Evolutionary conservation across 1,140 invertebrate species (phyloP).

Genomic region (Zaprionus gabonicus): DNA sequence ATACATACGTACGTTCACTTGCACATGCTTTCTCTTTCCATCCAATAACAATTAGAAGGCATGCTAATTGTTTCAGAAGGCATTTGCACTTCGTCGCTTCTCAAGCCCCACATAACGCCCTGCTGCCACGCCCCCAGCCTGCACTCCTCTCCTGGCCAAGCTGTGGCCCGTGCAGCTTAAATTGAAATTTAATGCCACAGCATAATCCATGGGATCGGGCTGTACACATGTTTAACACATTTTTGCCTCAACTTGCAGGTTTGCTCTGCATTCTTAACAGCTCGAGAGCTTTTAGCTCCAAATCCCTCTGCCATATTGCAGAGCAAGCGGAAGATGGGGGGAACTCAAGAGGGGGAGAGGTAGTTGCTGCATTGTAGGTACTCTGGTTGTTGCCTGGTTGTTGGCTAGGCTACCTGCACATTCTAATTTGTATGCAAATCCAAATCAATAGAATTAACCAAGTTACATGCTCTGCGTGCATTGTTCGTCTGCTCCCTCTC

Average conservation of each 20-base stretch:
- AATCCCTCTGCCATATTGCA: slow-evolving; percentile 71
- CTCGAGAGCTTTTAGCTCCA: slow-evolving; percentile 55
- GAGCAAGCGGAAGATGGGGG: neutral
- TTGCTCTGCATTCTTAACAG: slow-evolving; percentile 25
- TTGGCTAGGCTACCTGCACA: slow-evolving; percentile 41
- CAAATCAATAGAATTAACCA: slow-evolving; percentile 82
- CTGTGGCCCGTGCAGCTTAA: slow-evolving; percentile 64
- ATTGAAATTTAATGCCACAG: slow-evolving; percentile 76
- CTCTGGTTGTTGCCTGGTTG: neutral
- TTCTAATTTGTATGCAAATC: slow-evolving; percentile 82
- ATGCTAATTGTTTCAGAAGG: slow-evolving; percentile 79
- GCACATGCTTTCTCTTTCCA: slow-evolving; percentile 10
- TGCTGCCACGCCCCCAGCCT: neutral
- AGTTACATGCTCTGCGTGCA: slow-evolving; percentile 60
- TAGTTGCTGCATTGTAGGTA: slow-evolving; percentile 6
- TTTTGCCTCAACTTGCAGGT: slow-evolving; percentile 55
- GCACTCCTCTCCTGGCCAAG: neutral
- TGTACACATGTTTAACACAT: slow-evolving; percentile 79
- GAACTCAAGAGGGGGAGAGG: neutral
- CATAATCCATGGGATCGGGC: slow-evolving; percentile 63
- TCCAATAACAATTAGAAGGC: slow-evolving; percentile 67
- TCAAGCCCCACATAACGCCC: slow-evolving; percentile 22
- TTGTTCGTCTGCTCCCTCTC: slow-evolving; percentile 18
- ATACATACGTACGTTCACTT: neutral
- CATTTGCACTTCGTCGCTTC: slow-evolving; percentile 80